Conservation (phyloP, 1,140 invertebrate genomes). For the Diabrotica virgifera region DNA sequence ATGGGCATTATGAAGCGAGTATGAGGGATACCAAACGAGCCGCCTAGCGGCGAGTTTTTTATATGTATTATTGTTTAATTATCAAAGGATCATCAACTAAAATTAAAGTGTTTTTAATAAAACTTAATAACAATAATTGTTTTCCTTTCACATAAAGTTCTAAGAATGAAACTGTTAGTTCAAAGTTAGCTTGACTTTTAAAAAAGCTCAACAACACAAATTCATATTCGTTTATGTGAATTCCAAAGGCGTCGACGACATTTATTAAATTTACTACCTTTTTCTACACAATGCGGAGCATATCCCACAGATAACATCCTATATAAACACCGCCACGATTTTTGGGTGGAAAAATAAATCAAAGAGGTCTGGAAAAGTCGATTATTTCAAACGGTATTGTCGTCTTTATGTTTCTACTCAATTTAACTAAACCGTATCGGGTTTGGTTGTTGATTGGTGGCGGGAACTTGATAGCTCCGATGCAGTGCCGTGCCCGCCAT, state of each 20-base stretch:
- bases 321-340: conserved; percentile 5
- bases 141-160: not conserved
- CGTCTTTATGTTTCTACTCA: conserved; percentile 13
- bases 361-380: conserved; percentile 10
- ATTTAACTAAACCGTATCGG: conserved; percentile 15
- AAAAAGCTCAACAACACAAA: not conserved
- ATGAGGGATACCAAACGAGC: too few relatives aligned
- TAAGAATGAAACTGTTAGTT: not conserved
- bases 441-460: conserved; percentile 9
- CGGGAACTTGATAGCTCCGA: not conserved
- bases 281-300: conserved; percentile 1
- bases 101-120: not conserved
- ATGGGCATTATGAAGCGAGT: too few relatives aligned
- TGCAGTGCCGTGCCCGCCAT: not conserved
- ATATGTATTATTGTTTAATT: not conserved
- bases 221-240: not conserved
- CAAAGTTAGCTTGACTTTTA: not conserved
- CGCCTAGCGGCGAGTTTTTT: too few relatives aligned
- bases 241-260: not conserved
- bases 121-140: not conserved
- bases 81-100: not conserved
- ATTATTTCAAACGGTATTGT: conserved; percentile 16
- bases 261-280: conserved; percentile 12
- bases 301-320: not conserved
- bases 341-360: conserved; percentile 13